These are phyloP conservation scores for Spatulosminthurus flaviceps DNA, from an alignment of 2,888 invertebrate species.

Conservation along the genomic window DNA sequence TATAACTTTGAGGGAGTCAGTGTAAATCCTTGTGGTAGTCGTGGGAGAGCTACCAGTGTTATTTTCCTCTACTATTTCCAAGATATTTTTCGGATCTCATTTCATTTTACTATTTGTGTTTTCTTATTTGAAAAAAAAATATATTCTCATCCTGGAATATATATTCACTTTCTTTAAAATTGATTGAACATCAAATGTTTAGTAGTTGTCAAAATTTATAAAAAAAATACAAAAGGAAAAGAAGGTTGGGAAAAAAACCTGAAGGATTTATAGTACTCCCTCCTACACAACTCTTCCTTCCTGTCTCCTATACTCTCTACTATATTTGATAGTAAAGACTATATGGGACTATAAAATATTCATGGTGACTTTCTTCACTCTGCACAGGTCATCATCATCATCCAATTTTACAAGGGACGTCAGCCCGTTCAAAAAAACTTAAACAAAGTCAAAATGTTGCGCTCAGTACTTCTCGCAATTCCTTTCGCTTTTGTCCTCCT, in stretches of 20 bases:
- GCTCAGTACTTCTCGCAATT: constrained; percentile 62
- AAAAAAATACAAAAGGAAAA: no score
- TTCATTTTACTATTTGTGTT: background rate
- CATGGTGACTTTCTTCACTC: background rate
- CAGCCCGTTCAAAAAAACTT: constrained; percentile 30
- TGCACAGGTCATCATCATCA: background rate
- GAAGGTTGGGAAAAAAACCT: no score
- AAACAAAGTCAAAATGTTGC: constrained; percentile 60
- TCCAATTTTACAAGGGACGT: constrained; percentile 1
- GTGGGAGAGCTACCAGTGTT: constrained; percentile 7
- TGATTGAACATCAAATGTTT: no score
- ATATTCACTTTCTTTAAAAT: no score
- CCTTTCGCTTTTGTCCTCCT: constrained; percentile 63
- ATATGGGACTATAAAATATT: background rate
- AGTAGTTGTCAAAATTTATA: no score
- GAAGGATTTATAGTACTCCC: no score
- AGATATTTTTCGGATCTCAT: background rate
- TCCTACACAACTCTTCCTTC: background rate
- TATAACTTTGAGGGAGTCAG: background rate
- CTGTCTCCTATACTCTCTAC: background rate
- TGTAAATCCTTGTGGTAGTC: background rate
- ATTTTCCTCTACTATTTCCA: background rate
- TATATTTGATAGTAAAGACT: background rate
- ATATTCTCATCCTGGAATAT: no score
- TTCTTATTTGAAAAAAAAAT: no score